These are phyloP conservation scores for Drosophila picticornis DNA, from an alignment of 2,888 invertebrate genomes.

Conservation along the genomic window DNA sequence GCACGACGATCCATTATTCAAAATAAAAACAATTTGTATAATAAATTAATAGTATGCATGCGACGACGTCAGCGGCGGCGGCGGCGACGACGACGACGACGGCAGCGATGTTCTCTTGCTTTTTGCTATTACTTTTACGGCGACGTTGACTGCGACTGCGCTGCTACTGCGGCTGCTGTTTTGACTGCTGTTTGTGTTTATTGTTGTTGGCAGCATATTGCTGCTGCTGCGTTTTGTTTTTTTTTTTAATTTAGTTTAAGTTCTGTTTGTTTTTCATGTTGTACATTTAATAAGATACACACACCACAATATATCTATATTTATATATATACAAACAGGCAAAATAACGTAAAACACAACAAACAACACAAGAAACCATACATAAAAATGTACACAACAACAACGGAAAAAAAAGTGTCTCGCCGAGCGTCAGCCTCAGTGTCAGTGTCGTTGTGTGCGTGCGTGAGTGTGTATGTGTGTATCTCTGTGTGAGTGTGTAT, in stretches of 20 bases:
- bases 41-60: constrained; percentile 84
- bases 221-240: constrained; percentile 44
- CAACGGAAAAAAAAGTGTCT: constrained; percentile 47
- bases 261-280: constrained; percentile 25
- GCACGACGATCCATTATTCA: constrained; percentile 92
- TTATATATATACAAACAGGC: constrained; percentile 54
- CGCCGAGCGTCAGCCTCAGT: constrained; percentile 59
- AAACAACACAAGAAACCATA: constrained; percentile 61
- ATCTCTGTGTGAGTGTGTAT: constrained; percentile 11
- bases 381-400: constrained; percentile 64
- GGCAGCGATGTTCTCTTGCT: constrained; percentile 48
- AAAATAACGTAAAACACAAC: constrained; percentile 55
- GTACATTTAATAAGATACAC: constrained; percentile 52
- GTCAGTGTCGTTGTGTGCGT: constrained; percentile 41
- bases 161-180: constrained; percentile 36
- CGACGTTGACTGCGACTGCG: constrained; percentile 41
- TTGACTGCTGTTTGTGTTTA: constrained; percentile 58
- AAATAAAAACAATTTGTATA: constrained; percentile 84
- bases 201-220: constrained; percentile 72
- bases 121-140: constrained; percentile 45
- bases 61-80: constrained; percentile 65
- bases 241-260: constrained; percentile 33
- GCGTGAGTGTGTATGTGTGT: constrained; percentile 19
- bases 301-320: constrained; percentile 43
- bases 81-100: constrained; percentile 40